Evolutionary conservation across 2,113 vertebrate species (phyloP), one percentile per base, ranked within the genome.

Genomic region (Apteryx mantelli): DNA sequence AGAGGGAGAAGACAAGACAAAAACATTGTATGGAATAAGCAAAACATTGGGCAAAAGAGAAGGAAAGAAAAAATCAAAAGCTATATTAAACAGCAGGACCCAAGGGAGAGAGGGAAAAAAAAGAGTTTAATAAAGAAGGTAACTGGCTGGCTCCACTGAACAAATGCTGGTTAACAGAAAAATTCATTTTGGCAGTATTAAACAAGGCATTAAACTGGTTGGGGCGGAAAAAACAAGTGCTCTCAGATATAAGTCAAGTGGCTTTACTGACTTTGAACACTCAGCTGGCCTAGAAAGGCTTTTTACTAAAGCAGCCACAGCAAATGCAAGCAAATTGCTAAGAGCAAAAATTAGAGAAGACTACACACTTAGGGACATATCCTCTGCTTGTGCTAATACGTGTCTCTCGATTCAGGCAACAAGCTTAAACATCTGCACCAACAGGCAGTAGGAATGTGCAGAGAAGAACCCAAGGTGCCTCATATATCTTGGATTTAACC

Each of bases 161-260:
- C 42, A 85, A 96, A 91, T 6, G 4, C 13, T 86, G 74, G 48
- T 70, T 77, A 89, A 75, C 61, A 92, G 85, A 77, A 93, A 94
- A 96, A 82, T 53, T 83, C n/a, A 92, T 95, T 97, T 95, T 66
- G 84, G 55, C 34, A 82, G 46, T 34, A 81, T 92, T 89, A 94
- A 93, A 90, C 36, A 94, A 69, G 76, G 24, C 55, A 70, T 69
- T 89, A 91, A 92, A 92, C 53, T 63, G 9, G 40, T 44, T 75
- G 69, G 34, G 46, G 6, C 8, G 42, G n/a, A 32, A 70, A 21
- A 5, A 64, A 53, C 34, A 79, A 46, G 75, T 18, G 58, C 38
- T 93, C 36, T 68, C 42, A 74, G 16, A 77, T 70, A 9, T 17
- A 89, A 93, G 71, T 88, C 89, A 86, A 95, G 88, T 91, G 73